Conservation (phyloP, 2,888 invertebrate species). For the Ophion slaviceki region DNA sequence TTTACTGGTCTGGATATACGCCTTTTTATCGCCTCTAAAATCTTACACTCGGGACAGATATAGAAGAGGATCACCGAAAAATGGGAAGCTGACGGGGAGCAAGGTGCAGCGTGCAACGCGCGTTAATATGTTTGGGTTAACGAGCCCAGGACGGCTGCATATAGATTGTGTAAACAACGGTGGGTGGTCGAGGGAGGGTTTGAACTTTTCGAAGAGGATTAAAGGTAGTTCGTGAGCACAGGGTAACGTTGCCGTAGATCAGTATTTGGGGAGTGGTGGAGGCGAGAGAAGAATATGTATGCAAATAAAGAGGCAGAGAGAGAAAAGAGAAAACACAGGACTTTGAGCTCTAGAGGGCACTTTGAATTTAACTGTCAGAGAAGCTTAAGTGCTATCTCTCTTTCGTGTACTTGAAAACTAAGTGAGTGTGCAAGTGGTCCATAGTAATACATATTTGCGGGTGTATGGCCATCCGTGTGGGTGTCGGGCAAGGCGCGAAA, state of each 20-base stretch:
- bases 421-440: constrained; percentile 77
- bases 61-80: constrained; percentile 11
- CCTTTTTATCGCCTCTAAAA: too few species aligned
- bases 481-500: constrained; percentile 28
- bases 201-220: constrained; percentile 26
- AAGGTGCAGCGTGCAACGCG: constrained; percentile 37
- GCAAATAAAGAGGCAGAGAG: neutral
- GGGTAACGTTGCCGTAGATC: constrained; percentile 71
- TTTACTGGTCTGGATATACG: too few species aligned
- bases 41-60: too few species aligned
- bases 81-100: neutral
- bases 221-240: constrained; percentile 20
- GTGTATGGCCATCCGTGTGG: constrained; percentile 30
- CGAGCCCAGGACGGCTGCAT: constrained; percentile 72
- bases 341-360: constrained; percentile 67
- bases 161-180: constrained; percentile 70
- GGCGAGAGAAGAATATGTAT: constrained; percentile 8
- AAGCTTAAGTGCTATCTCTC: constrained; percentile 74
- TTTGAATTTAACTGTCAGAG: constrained; percentile 79
- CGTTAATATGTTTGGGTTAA: constrained; percentile 72
- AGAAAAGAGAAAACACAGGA: constrained; percentile 11
- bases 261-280: constrained; percentile 70
- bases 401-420: constrained; percentile 71
- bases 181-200: constrained; percentile 53
- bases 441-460: constrained; percentile 42